Percentiles rank a stretch among this genome's conserved stretches.
phyloP scores from a whole-genome alignment of 2,113 vertebrate genomes.

The Sphaerodactylus townsendi region DNA sequence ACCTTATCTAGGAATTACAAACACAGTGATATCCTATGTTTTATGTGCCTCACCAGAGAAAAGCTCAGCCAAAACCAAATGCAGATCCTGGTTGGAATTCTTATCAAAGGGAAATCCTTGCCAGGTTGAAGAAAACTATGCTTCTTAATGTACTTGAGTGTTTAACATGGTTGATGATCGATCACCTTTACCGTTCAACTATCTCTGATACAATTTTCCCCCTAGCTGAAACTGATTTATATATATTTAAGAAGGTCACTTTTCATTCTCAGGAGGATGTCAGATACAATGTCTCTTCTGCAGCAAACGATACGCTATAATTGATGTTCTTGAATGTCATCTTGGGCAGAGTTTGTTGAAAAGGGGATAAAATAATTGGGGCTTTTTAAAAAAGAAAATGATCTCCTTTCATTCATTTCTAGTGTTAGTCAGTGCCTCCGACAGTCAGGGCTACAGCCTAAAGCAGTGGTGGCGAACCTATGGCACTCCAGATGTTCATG shows the following conservation, averaged over 20 bases:
- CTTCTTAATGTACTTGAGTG: neutral
- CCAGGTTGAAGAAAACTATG: neutral
- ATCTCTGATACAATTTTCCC: too few species aligned
- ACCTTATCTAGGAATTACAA: neutral
- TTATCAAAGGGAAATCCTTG: neutral
- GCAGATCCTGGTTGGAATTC: neutral
- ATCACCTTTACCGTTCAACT: neutral
- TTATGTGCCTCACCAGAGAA: neutral
- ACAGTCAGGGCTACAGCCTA: too few species aligned
- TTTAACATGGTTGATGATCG: neutral
- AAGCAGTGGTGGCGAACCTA: too few species aligned
- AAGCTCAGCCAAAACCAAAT: neutral
- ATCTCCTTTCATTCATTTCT: too few species aligned
- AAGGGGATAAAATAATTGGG: neutral
- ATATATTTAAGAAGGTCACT: neutral
- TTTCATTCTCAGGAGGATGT: neutral
- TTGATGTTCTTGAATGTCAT: neutral
- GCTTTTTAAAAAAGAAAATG: neutral
- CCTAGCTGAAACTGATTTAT: neutral
- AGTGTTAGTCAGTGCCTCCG: too few species aligned
- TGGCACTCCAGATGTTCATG: too few species aligned
- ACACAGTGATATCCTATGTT: neutral
- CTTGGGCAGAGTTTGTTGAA: neutral
- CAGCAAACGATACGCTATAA: neutral
- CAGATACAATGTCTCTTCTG: neutral